Evolutionary conservation across 1,140 invertebrate species (phyloP), one percentile per base, ranked within the genome.

Genomic region (Cotesia glomerata): DNA sequence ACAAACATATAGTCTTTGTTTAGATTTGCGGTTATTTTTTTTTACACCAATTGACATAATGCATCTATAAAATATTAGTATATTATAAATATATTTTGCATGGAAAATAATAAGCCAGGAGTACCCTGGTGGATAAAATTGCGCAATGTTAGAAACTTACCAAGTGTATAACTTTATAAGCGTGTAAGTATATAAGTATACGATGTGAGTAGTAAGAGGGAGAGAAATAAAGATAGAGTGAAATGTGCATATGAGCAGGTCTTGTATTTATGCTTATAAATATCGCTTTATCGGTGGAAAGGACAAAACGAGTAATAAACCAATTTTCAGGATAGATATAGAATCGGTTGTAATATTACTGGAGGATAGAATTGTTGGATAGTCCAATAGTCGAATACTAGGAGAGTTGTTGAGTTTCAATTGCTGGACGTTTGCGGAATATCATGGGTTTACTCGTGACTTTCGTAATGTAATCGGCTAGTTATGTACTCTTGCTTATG

Each of bases 221-320:
- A 5, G 59, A 62, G 59, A 8, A 18, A 62, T 4, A 62, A 4
- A 62, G n/a, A 62, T 4, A 62, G 59, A 62, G n/a, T 9, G 7
- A 9, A 45, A 45, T 45, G 39, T 45, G 39, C 39, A 45, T 45
- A 45, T 45, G 39, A 45, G 39, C 39, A 11, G 39, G 39, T 45
- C 39, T 7, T 11, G 39, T 7, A 45, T n/a, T 51, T n/a, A 51
- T 51, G 49, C 49, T 9, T 51, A 51, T 9, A 56, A 56, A 56
- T 56, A 56, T 56, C 52, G 14, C 3, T 56, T 56, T 56, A 56
- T 56, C 52, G 52, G 72, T 36, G 32, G 56, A 69, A 72, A 63
- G 69, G 64, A 74, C 72, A 77, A 69, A 71, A 64, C 66, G 74
- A 63, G 72, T 78, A 77, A 78, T 71, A 76, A 75, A 77, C 73